Evolutionary conservation across 2,888 invertebrate genomes (phyloP).

Genomic region (Eupithecia subfuscata): DNA sequence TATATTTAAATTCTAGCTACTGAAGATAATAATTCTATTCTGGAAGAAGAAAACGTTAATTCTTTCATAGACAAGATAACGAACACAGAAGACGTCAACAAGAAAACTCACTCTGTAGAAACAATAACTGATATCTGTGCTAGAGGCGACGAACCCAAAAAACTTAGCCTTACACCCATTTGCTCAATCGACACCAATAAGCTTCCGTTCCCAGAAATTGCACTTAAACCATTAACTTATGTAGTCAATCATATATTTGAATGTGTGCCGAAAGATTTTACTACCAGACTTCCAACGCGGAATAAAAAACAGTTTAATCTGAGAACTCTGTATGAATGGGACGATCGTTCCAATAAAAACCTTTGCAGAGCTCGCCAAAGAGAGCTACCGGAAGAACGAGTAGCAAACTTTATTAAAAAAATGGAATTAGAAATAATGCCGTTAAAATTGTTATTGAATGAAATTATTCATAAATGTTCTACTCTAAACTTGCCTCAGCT

Average conservation of each 20-base stretch:
- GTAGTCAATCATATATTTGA: conserved; percentile 23
- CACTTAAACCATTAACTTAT: conserved; percentile 18
- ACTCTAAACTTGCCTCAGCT: conserved; percentile 52
- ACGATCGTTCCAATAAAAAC: not conserved
- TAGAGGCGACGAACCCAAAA: conserved; percentile 41
- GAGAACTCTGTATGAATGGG: conserved; percentile 15
- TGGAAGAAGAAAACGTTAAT: conserved; percentile 8
- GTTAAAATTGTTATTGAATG: conserved; percentile 62
- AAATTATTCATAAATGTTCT: conserved; percentile 64
- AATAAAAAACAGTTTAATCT: conserved; percentile 17
- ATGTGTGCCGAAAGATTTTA: conserved; percentile 18
- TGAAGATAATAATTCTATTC: not conserved
- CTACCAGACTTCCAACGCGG: conserved; percentile 13
- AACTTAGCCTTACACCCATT: conserved; percentile 59
- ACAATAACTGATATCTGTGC: conserved; percentile 28
- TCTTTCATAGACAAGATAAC: conserved; percentile 46
- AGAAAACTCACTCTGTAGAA: conserved; percentile 32
- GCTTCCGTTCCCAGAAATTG: conserved; percentile 22
- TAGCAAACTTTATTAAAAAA: conserved; percentile 58
- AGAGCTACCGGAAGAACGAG: conserved; percentile 59
- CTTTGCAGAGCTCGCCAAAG: conserved; percentile 33
- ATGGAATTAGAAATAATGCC: conserved; percentile 71
- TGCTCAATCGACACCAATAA: conserved; percentile 60
- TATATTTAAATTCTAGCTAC: conserved; percentile 18
- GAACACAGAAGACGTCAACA: conserved; percentile 41